Conservation (phyloP, 2,797 vertebrate species). For the Spondyliosoma cantharus region DNA sequence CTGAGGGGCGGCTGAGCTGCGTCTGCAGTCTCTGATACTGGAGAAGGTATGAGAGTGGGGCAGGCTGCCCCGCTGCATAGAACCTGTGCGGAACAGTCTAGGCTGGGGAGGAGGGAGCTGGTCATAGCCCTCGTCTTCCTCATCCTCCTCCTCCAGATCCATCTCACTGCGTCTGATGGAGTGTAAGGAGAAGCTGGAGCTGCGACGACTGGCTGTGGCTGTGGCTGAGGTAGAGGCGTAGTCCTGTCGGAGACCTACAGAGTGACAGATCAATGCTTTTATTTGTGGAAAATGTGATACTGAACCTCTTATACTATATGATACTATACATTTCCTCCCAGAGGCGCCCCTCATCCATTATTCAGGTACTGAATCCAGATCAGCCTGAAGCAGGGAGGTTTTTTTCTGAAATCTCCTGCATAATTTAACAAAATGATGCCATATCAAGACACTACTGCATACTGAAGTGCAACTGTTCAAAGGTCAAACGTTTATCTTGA, state of each 20-base stretch:
- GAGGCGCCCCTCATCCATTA: conserved; percentile 49
- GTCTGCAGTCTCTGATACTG: conserved; percentile 93
- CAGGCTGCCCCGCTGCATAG: conserved; percentile 92
- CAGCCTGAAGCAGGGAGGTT: conserved; percentile 23
- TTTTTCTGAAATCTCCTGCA: conserved; percentile 49
- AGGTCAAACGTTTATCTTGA: conserved; percentile 42
- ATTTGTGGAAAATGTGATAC: conserved; percentile 22
- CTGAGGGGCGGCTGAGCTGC: conserved; percentile 88
- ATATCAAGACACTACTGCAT: conserved; percentile 20
- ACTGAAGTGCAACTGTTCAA: conserved; percentile 21
- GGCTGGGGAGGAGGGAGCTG: conserved; percentile 95
- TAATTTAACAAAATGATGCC: conserved; percentile 27
- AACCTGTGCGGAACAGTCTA: conserved; percentile 91
- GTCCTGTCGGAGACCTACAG: conserved; percentile 94
- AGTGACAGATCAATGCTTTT: conserved; percentile 22
- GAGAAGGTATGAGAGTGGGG: conserved; percentile 98
- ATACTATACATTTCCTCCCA: conserved; percentile 18
- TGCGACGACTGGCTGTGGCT: conserved; percentile 89
- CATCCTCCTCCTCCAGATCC: conserved; percentile 91
- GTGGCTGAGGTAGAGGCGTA: conserved; percentile 95
- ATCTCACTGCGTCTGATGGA: conserved; percentile 89
- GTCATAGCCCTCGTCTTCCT: conserved; percentile 94
- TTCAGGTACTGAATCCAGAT: conserved; percentile 30
- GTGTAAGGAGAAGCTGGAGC: conserved; percentile 90
- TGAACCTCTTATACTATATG: background rate